These are phyloP conservation scores for Drosophila multiciliata DNA, from an alignment of 2,888 invertebrate genomes.

Conservation along the genomic window DNA sequence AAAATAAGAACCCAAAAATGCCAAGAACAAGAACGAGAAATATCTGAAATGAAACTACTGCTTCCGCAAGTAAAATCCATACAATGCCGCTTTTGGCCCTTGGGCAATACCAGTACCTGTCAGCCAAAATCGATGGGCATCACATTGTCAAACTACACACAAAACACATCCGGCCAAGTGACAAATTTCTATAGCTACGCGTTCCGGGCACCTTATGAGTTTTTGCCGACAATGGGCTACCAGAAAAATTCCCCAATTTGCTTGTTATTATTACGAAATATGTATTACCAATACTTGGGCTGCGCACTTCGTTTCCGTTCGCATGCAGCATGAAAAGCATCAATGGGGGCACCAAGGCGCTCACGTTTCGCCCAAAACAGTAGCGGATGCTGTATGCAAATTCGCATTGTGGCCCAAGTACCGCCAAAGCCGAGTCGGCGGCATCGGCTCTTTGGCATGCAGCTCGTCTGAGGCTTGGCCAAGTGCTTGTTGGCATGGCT, in stretches of 20 bases:
- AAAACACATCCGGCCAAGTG: slow-evolving; percentile 78
- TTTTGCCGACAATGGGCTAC: slow-evolving; percentile 47
- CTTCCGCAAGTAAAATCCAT: slow-evolving; percentile 64
- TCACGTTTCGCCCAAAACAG: slow-evolving; percentile 71
- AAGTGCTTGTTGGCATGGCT: slow-evolving; percentile 73
- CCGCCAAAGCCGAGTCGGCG: slow-evolving; percentile 67
- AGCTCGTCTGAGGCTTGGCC: slow-evolving; percentile 65
- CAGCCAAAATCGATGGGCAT: slow-evolving; percentile 56
- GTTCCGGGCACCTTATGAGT: slow-evolving; percentile 47
- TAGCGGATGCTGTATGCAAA: slow-evolving; percentile 82
- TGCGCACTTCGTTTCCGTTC: slow-evolving; percentile 58
- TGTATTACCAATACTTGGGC: slow-evolving; percentile 26
- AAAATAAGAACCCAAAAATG: slow-evolving; percentile 26
- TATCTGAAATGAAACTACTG: slow-evolving; percentile 57
- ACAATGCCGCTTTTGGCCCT: slow-evolving; percentile 58
- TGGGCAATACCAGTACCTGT: slow-evolving; percentile 66
- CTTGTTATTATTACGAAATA: slow-evolving; percentile 68
- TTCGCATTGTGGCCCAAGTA: slow-evolving; percentile 64
- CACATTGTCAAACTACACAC: slow-evolving; percentile 71
- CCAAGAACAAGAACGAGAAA: slow-evolving; percentile 37
- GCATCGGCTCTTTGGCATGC: slow-evolving; percentile 54
- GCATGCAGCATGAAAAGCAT: slow-evolving; percentile 33
- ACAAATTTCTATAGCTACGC: slow-evolving; percentile 63
- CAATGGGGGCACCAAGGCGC: slow-evolving; percentile 44
- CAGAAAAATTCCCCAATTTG: slow-evolving; percentile 68